Base-by-base conservation (phyloP, 2,113 vertebrate genomes). In the Narcine bancroftii region DNA sequence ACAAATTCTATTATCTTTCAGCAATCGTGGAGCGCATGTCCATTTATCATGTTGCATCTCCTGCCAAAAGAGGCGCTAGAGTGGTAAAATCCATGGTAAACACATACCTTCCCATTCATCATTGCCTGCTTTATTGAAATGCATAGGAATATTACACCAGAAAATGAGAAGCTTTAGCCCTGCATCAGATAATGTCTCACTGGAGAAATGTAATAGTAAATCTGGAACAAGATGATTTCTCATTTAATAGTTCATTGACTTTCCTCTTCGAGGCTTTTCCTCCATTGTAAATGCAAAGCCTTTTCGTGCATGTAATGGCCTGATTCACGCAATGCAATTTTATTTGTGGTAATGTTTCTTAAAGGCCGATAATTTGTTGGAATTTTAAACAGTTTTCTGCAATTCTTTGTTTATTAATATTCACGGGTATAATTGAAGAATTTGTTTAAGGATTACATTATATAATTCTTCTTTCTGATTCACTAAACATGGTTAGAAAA, bases 201-300 rank as follows among this genome's bases (percentile, higher is more conserved):
- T 94, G 93, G 94, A 95, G 94, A 93, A 95, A 95, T 94, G 94
- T 95, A 95, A 96, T 96, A 94, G 95, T 95, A 95, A 96, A 96
- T 95, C 94, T 96, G 95, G 96, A 97, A 98, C 96, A 96, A 97
- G 95, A 96, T 96, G 93, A 97, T 97, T 97, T 98, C 95, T 94
- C 96, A 96, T 97, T 98, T 97, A 97, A 96, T 97, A 97, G 96
- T 96, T 94, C 96, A 97, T 97, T 97, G 96, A 96, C 94, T 97
- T 96, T 96, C 93, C 93, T 95, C 94, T 94, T 97, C 95, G 85
- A 95, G 92, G 92, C 60, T 47, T 93, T 92, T 26, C 93, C 85
- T 94, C 92, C 7, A 45, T 15, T 60, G 92, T 93, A 71, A 94
- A 93, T 93, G 72, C n/a, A 66, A 9, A 92, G 3, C 93, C 92